Evolutionary conservation across 2,888 invertebrate genomes (phyloP).

Genomic region (Perizoma flavofasciatum): DNA sequence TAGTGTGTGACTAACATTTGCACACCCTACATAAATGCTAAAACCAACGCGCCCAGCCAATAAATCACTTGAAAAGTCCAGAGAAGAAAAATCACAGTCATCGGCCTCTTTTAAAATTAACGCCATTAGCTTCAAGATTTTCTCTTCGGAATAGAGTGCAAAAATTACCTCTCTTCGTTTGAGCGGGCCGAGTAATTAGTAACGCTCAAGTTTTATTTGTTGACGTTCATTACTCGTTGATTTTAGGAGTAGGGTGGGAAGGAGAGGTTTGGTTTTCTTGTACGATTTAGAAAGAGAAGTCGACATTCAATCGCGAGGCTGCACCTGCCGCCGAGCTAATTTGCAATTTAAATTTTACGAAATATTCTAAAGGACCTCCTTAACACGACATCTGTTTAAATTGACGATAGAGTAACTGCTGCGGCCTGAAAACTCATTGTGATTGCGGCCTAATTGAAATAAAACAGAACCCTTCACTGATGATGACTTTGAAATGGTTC

Average conservation of each 20-base stretch:
- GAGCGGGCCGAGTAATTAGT: slow-evolving; percentile 81
- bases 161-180: slow-evolving; percentile 80
- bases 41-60: slow-evolving; percentile 49
- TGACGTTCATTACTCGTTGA: slow-evolving; percentile 82
- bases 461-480: slow-evolving; percentile 74
- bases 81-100: slow-evolving; percentile 80
- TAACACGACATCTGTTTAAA: slow-evolving; percentile 85
- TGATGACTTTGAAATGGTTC: slow-evolving; percentile 51
- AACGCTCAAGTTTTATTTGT: slow-evolving; percentile 84
- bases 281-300: slow-evolving; percentile 62
- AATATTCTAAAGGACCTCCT: slow-evolving; percentile 81
- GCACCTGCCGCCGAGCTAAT: slow-evolving; percentile 81
- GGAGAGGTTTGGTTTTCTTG: slow-evolving; percentile 53
- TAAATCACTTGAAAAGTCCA: slow-evolving; percentile 75
- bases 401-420: slow-evolving; percentile 80
- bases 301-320: slow-evolving; percentile 65
- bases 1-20: slow-evolving; percentile 69
- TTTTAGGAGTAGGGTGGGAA: slow-evolving; percentile 63
- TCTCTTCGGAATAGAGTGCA: slow-evolving; percentile 79
- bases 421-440: slow-evolving; percentile 73
- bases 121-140: slow-evolving; percentile 82
- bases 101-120: slow-evolving; percentile 81
- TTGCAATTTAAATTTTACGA: slow-evolving; percentile 84
- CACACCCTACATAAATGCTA: slow-evolving; percentile 46
- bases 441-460: slow-evolving; percentile 80